A percentile compares a stretch with the other conserved stretches of the same genome.
phyloP scores from a whole-genome alignment of 2,113 vertebrate species.

The Myrmophylax atrothorax region DNA sequence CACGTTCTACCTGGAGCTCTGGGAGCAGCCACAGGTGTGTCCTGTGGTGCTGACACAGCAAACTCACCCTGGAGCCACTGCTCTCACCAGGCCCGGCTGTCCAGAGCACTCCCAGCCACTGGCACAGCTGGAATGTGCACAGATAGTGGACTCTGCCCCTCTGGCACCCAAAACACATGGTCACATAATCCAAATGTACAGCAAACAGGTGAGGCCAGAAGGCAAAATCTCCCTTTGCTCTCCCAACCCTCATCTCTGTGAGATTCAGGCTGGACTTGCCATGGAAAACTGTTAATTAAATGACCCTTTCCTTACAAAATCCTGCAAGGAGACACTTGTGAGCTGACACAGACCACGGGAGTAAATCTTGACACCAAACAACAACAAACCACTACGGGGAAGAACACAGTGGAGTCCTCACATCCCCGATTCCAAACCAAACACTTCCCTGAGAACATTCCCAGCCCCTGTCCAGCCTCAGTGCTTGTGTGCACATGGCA shows the following conservation, averaged over 20 bases:
- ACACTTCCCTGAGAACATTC: neutral
- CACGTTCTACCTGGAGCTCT: neutral
- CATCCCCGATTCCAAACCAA: neutral
- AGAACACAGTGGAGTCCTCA: neutral
- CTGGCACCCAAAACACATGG: neutral
- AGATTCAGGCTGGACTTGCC: accelerated
- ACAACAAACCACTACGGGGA: accelerated
- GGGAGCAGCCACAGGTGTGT: neutral
- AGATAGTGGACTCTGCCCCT: neutral
- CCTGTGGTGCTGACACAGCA: neutral
- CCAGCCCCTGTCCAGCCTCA: neutral
- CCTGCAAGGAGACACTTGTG: neutral
- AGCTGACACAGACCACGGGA: neutral
- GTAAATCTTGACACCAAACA: neutral
- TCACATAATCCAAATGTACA: neutral
- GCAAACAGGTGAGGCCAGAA: neutral
- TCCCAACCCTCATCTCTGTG: neutral
- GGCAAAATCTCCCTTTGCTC: neutral
- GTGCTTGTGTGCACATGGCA: accelerated
- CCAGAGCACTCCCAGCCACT: neutral
- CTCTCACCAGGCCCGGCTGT: accelerated
- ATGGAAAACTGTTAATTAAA: neutral
- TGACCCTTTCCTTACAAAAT: neutral
- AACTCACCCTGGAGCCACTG: neutral
- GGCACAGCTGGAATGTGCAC: neutral